Conservation (phyloP, 2,113 vertebrate species). For the Cacatua alba region DNA sequence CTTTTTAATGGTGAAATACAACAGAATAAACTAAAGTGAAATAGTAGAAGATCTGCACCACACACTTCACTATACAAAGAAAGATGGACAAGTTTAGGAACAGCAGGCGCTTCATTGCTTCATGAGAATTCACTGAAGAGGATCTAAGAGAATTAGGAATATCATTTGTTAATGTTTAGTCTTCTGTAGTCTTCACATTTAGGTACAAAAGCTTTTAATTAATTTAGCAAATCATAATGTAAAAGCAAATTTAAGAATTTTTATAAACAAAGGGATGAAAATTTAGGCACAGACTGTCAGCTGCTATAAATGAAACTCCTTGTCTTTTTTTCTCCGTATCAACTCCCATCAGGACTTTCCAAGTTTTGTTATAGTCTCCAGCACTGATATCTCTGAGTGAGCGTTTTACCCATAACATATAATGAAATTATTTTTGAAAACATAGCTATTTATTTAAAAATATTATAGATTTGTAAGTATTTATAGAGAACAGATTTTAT, state of each 20-base stretch:
- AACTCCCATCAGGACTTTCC: neutral
- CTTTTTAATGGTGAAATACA: neutral
- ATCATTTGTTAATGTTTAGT: neutral
- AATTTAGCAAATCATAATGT: neutral
- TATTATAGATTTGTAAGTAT: neutral
- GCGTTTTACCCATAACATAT: neutral
- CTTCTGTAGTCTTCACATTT: neutral
- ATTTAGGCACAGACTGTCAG: neutral
- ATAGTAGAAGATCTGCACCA: neutral
- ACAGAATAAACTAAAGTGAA: neutral
- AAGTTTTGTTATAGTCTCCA: neutral
- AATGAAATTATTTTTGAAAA: neutral
- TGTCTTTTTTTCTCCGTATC: rapidly evolving
- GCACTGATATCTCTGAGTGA: neutral
- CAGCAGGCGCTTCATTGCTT: neutral
- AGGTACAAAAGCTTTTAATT: neutral
- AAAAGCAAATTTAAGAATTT: neutral
- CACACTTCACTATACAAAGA: neutral
- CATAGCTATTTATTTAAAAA: neutral
- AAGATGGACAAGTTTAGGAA: neutral
- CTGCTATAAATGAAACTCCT: neutral
- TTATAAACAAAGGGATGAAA: neutral
- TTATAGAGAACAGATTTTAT: neutral
- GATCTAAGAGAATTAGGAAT: neutral
- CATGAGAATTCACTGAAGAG: neutral